Evolutionary conservation across 30 jellyfish, hydroid and myxozoan genomes (phyloP).

Genomic region (Haliclystus octoradiatus): DNA sequence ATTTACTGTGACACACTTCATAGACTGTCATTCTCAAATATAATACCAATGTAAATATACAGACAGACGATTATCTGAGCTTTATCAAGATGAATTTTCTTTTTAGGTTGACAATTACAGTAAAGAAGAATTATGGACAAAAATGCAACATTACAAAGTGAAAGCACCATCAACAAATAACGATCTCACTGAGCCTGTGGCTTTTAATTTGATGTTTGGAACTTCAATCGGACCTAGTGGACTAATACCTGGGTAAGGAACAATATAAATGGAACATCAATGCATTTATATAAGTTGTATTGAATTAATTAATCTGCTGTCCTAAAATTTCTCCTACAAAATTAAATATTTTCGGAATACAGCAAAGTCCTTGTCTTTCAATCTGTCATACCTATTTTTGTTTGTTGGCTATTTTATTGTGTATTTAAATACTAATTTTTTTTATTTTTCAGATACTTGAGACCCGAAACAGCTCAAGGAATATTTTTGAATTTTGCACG

Average conservation of each 20-base stretch:
- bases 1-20: no score
- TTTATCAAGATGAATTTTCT: background rate
- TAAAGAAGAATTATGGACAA: constrained; percentile 74
- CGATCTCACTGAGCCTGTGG: constrained; percentile 88
- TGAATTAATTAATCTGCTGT: no score
- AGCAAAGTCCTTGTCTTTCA: no score
- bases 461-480: constrained; percentile 99
- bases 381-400: no score
- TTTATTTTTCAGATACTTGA: constrained; percentile 35
- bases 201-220: constrained; percentile 90
- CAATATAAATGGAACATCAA: background rate
- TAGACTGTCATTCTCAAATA: no score
- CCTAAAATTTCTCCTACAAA: no score
- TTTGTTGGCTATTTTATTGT: no score
- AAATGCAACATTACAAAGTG: constrained; percentile 67
- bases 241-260: constrained; percentile 61
- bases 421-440: no score
- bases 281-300: background rate
- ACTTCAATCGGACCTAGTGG: constrained; percentile 99
- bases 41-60: background rate
- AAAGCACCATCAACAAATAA: constrained; percentile 94
- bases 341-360: no score
- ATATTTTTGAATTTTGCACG: constrained; percentile 91
- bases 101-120: constrained; percentile 71
- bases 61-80: no score